Evolutionary conservation across 2,113 vertebrate species (phyloP), one percentile per base, ranked within the genome.

Genomic region (Epinephelus moara): DNA sequence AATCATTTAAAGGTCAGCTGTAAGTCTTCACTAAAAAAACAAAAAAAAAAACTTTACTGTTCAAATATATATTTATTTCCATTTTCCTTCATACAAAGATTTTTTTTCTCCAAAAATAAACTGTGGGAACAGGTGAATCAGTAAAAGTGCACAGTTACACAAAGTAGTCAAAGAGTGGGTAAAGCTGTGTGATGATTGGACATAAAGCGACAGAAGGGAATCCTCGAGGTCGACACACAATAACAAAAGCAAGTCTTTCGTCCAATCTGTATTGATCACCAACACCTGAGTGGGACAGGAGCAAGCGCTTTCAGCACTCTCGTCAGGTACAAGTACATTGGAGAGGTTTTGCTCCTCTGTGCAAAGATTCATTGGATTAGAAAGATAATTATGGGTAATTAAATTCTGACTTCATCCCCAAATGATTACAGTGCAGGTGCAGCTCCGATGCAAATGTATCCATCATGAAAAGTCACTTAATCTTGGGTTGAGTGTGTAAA

Each of bases 1-100:
- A 75, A 76, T 50, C 19, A n/a, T 49, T 61, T 55, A 69, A 52
- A 61, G 25, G 10, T 66, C 21, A 52, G 27, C n/a, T 17, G 11
- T 50, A 25, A 49, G 14, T 0, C 6, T 70, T 55, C n/a, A 27
- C 14, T 70, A 17, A 75, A 81, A 73, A 66, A 3, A 42, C 76
- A 17, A 15, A 52, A 49, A 27, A 60, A 61, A 66, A 79, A 74
- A 13, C 30, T 21, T 79, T 63, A 79, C 53, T 89, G 72, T 85
- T 91, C 84, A 94, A 93, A 94, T 93, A 94, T 93, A 94, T 75
- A 94, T 94, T 94, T 94, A 94, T 95, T 93, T 89, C 55, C 70
- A 82, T 83, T 68, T 82, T 87, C 70, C 75, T 82, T 90, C 63
- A 90, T 94, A 94, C 91, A 94, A 95, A 93, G 88, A 91, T 86